phyloP scores from a whole-genome alignment of 2,888 invertebrate genomes.

The Melipona bicolor region DNA sequence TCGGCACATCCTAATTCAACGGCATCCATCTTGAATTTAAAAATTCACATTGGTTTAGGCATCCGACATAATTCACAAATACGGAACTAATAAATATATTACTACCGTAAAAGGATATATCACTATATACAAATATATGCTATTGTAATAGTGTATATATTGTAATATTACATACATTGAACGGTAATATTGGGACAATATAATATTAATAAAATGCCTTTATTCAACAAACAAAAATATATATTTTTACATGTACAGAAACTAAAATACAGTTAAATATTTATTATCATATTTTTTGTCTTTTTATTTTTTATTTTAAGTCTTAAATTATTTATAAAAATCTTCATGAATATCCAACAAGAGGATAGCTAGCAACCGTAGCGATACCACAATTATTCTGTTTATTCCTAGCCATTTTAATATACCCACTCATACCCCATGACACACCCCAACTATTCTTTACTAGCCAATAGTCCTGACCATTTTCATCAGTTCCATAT shows the following conservation, averaged over 20 bases:
- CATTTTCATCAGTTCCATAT: slow-evolving; percentile 89
- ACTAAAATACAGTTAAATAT: slow-evolving; percentile 1
- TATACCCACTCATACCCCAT: slow-evolving; percentile 95
- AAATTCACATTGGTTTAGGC: neutral
- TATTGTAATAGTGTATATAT: neutral
- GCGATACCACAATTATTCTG: slow-evolving; percentile 96
- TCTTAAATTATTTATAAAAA: slow-evolving; percentile 13
- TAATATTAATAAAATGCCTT: neutral
- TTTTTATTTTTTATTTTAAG: neutral
- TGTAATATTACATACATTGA: neutral
- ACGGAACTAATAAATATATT: too few species aligned
- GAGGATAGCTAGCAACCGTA: slow-evolving; percentile 92
- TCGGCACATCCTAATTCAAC: neutral
- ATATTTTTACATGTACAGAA: neutral
- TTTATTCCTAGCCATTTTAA: slow-evolving; percentile 94
- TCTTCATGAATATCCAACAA: slow-evolving; percentile 85
- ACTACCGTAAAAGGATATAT: too few species aligned
- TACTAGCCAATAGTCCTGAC: slow-evolving; percentile 92
- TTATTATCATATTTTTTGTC: neutral
- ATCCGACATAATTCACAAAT: neutral
- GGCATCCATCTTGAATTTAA: slow-evolving; percentile 20
- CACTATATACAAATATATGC: too few species aligned
- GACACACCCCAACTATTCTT: slow-evolving; percentile 93
- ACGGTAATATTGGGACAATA: neutral
- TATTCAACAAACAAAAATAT: slow-evolving; percentile 13